Evolutionary conservation across 2,113 vertebrate genomes (phyloP).

Genomic region (Indri indri): DNA sequence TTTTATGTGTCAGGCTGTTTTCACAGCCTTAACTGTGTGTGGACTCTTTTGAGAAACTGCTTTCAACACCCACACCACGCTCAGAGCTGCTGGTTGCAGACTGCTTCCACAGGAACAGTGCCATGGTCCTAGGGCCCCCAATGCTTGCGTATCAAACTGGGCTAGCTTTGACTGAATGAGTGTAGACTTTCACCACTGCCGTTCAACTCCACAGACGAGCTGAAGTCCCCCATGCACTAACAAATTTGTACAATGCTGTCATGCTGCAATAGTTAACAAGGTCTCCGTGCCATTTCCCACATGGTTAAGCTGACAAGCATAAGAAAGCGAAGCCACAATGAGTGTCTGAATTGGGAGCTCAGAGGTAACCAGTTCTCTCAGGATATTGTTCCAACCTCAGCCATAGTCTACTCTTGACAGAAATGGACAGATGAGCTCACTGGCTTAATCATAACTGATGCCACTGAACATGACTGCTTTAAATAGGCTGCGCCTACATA

Average conservation of each 20-base stretch:
- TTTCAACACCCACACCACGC: neutral
- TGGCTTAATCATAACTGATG: neutral
- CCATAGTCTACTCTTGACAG: neutral
- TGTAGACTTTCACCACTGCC: neutral
- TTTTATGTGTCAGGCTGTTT: neutral
- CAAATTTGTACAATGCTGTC: rapidly evolving
- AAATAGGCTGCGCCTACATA: rapidly evolving
- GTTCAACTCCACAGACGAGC: neutral
- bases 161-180: neutral
- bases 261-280: neutral
- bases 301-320: neutral
- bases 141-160: neutral
- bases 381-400: neutral
- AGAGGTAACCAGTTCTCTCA: neutral
- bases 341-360: neutral
- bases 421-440: neutral
- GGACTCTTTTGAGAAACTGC: neutral
- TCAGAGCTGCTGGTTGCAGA: neutral
- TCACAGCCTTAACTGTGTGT: neutral
- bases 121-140: neutral
- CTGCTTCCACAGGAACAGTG: neutral
- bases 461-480: neutral
- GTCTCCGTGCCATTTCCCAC: neutral
- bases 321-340: neutral
- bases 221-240: neutral